Evolutionary conservation across 2,888 invertebrate species (phyloP).

Genomic region (Agrochola circellaris): DNA sequence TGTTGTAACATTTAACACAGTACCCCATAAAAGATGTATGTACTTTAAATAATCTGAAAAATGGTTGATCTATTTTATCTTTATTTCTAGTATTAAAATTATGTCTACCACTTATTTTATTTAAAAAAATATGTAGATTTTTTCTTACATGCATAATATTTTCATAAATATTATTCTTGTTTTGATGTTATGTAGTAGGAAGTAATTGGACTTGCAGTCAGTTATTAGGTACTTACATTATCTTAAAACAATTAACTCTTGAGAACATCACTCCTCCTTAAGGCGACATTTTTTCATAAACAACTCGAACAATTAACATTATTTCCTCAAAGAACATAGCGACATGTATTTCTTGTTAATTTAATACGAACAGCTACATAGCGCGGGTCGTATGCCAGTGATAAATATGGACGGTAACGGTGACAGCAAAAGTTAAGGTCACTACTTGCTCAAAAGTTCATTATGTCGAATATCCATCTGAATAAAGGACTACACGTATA

Average conservation of each 20-base stretch:
- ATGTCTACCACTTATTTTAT: no score
- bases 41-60: no score
- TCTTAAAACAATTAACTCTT: constrained; percentile 15
- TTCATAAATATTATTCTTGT: no score
- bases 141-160: no score
- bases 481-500: constrained; percentile 64
- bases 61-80: no score
- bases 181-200: neutral
- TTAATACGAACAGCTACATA: constrained; percentile 54
- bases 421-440: constrained; percentile 72
- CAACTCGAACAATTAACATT: constrained; percentile 50
- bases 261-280: constrained; percentile 17
- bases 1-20: no score
- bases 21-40: no score
- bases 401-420: constrained; percentile 66
- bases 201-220: neutral
- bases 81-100: no score
- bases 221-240: neutral
- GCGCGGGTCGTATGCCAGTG: constrained; percentile 48
- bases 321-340: constrained; percentile 56
- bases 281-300: constrained; percentile 40
- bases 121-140: no score
- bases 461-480: constrained; percentile 72
- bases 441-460: constrained; percentile 70
- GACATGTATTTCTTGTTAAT: constrained; percentile 53